Percentiles rank a stretch among this genome's conserved stretches.
Evolutionary conservation across 2,797 vertebrate genomes (phyloP).

Genomic region (Mastacembelus armatus): DNA sequence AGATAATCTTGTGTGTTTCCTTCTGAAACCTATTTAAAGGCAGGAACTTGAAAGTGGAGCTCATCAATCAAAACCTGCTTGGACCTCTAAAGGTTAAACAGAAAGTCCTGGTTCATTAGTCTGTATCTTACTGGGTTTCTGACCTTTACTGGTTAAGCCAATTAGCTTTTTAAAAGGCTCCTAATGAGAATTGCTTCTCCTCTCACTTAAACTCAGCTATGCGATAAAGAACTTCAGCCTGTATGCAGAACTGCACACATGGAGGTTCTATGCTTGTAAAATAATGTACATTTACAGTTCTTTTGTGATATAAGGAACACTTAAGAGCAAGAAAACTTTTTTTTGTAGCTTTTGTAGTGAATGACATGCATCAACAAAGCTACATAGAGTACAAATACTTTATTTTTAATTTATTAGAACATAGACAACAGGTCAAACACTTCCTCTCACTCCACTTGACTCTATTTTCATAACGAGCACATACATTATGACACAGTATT

Average conservation of each 20-base stretch:
- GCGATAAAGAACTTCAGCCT: constrained; percentile 25
- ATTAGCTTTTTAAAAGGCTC: constrained; percentile 57
- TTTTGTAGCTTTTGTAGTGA: no score
- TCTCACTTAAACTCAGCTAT: not conserved
- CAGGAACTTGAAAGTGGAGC: not conserved
- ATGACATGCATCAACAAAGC: not conserved
- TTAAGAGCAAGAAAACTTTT: no score
- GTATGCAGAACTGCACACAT: constrained; percentile 16
- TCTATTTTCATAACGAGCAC: no score
- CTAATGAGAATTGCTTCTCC: constrained; percentile 41
- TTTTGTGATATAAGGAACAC: not conserved
- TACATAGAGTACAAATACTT: no score
- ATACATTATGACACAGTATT: no score
- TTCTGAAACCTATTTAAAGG: not conserved
- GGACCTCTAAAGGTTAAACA: constrained; percentile 2
- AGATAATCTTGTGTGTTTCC: not conserved
- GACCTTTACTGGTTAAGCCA: constrained; percentile 55
- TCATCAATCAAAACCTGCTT: not conserved
- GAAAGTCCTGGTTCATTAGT: constrained; percentile 24
- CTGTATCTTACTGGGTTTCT: constrained; percentile 35
- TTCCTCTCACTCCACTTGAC: no score
- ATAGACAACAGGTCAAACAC: no score
- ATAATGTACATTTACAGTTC: not conserved
- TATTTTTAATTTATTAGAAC: no score
- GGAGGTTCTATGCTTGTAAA: not conserved